These are phyloP conservation scores for Syngnathoides biaculeatus DNA, from an alignment of 2,113 vertebrate genomes.

Conservation along the genomic window DNA sequence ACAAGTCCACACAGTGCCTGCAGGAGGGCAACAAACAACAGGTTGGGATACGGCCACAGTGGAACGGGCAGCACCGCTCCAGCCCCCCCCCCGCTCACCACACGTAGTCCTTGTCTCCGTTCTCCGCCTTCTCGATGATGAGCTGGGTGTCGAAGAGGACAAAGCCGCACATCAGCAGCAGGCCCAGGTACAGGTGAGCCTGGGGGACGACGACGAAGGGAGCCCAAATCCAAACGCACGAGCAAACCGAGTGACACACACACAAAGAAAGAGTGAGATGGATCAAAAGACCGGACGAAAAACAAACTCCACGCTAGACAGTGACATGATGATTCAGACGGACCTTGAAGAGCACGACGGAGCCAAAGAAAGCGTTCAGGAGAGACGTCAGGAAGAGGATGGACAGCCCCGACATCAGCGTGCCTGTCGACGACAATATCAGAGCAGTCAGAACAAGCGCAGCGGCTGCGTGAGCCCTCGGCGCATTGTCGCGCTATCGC, in stretches of 20 bases:
- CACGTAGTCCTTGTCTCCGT: slow-evolving; percentile 95
- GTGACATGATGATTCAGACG: not conserved
- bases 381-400: slow-evolving; percentile 83
- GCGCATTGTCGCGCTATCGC: too few species aligned
- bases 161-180: slow-evolving; percentile 92
- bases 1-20: slow-evolving; percentile 92
- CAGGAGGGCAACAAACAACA: not conserved
- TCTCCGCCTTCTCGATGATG: slow-evolving; percentile 95
- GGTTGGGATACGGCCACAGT: too few species aligned
- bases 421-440: slow-evolving; percentile 63
- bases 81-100: slow-evolving; percentile 74
- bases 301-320: too few species aligned
- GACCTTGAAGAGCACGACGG: slow-evolving; percentile 86
- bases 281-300: too few species aligned
- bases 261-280: too few species aligned
- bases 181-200: slow-evolving; percentile 89
- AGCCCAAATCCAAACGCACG: too few species aligned
- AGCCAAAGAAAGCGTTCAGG: slow-evolving; percentile 84
- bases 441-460: not conserved
- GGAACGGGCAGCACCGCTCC: too few species aligned
- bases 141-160: slow-evolving; percentile 98
- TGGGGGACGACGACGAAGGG: slow-evolving; percentile 38
- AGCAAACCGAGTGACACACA: too few species aligned
- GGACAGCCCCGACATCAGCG: slow-evolving; percentile 85
- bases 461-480: too few species aligned